phyloP scores from a whole-genome alignment of 1,140 invertebrate species.

The Choristoneura fumiferana region DNA sequence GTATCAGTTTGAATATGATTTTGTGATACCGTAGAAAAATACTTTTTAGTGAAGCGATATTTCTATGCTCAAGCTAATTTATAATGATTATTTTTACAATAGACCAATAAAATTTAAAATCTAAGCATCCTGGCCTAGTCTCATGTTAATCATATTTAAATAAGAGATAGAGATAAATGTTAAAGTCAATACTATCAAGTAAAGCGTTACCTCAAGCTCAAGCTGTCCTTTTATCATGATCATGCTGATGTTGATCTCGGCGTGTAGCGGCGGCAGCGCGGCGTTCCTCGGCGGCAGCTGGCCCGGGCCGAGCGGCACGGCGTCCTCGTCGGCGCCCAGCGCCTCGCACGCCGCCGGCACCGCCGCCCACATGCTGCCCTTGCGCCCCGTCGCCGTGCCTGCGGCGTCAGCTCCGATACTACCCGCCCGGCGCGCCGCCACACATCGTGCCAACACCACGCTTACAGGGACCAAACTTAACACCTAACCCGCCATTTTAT shows the following conservation, averaged over 20 bases:
- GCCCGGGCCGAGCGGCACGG: slow-evolving; percentile 84
- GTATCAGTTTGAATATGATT: too few relatives aligned
- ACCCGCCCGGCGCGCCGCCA: slow-evolving; percentile 29
- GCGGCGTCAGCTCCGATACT: slow-evolving; percentile 39
- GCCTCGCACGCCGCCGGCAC: slow-evolving; percentile 61
- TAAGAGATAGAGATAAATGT: too few relatives aligned
- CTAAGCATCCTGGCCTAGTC: too few relatives aligned
- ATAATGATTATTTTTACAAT: too few relatives aligned
- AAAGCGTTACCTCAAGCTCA: slow-evolving; percentile 95
- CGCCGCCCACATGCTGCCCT: slow-evolving; percentile 76
- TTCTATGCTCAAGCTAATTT: too few relatives aligned
- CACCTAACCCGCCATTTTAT: too few relatives aligned
- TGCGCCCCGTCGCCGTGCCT: slow-evolving; percentile 71
- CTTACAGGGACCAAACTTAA: not conserved
- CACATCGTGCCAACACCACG: not conserved
- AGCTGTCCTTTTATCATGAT: slow-evolving; percentile 94
- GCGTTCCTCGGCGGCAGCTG: slow-evolving; percentile 88
- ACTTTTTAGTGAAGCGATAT: too few relatives aligned
- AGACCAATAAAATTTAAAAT: too few relatives aligned
- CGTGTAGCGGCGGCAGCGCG: slow-evolving; percentile 82
- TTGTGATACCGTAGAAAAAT: too few relatives aligned
- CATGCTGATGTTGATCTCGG: slow-evolving; percentile 92
- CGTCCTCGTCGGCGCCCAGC: slow-evolving; percentile 58
- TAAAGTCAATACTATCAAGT: too few relatives aligned
- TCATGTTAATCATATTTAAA: too few relatives aligned